These are phyloP conservation scores for Priocnemis perturbator DNA, from an alignment of 2,888 invertebrate species.

Conservation along the genomic window DNA sequence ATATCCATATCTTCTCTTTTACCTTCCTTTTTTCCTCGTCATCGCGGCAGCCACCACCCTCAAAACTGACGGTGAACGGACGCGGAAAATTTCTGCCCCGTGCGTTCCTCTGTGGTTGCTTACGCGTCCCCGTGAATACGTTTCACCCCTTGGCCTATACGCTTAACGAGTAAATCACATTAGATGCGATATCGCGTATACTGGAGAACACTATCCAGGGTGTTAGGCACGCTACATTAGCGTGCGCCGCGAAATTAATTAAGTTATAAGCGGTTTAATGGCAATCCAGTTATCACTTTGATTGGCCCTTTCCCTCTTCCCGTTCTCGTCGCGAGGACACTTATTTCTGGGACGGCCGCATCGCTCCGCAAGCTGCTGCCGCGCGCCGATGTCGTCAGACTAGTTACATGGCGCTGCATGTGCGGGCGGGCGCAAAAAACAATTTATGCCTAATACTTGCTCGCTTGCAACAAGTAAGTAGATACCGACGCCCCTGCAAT, in stretches of 20 bases:
- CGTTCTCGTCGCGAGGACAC: slow-evolving; percentile 3
- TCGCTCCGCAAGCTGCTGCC: background rate
- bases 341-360: background rate
- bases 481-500: no score
- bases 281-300: slow-evolving; percentile 49
- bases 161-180: slow-evolving; percentile 48
- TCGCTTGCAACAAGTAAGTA: no score
- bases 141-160: slow-evolving; percentile 20
- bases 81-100: slow-evolving; percentile 4
- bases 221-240: slow-evolving; percentile 47
- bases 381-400: no score
- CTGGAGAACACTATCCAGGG: slow-evolving; percentile 43
- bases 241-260: slow-evolving; percentile 44
- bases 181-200: slow-evolving; percentile 43
- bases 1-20: no score
- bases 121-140: slow-evolving; percentile 18
- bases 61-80: slow-evolving; percentile 3
- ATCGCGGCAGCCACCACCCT: background rate
- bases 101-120: slow-evolving; percentile 8
- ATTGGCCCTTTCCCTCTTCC: slow-evolving; percentile 34
- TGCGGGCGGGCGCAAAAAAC: no score
- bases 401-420: no score
- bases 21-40: no score
- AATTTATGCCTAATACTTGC: no score
- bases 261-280: slow-evolving; percentile 51